phyloP scores from a whole-genome alignment of 2,113 vertebrate genomes.

The Protobothrops flavoviridis region DNA sequence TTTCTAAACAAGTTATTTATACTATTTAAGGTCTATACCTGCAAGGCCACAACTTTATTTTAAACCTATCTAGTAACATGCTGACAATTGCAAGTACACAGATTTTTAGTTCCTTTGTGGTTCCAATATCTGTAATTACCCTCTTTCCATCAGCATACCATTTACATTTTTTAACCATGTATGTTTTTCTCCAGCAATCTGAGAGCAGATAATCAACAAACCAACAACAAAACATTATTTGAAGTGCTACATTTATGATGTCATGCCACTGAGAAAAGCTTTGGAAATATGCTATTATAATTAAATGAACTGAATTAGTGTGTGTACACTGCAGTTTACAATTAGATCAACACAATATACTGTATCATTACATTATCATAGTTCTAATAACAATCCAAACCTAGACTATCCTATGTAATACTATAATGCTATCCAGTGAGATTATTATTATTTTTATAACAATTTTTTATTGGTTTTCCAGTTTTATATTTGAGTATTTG shows the following conservation, averaged over 20 bases:
- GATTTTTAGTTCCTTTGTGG: not conserved
- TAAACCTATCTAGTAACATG: not conserved
- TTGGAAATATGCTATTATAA: slow-evolving; percentile 37
- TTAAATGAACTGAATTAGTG: slow-evolving; percentile 27
- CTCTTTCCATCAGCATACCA: not conserved
- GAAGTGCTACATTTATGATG: not conserved
- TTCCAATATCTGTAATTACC: not conserved
- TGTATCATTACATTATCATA: slow-evolving; percentile 12
- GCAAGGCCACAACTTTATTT: not conserved
- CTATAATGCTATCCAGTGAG: slow-evolving; percentile 32
- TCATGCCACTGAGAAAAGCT: not conserved
- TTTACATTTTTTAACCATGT: not conserved
- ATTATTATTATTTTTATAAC: slow-evolving; percentile 41
- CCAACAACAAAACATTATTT: not conserved
- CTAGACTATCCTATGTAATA: not conserved
- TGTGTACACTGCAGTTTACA: slow-evolving; percentile 19
- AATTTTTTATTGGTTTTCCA: too few species aligned
- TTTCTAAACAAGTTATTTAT: not conserved
- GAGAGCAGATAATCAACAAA: not conserved
- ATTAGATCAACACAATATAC: slow-evolving; percentile 20
- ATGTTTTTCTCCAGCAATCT: not conserved
- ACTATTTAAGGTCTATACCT: not conserved
- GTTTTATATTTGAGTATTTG: too few species aligned
- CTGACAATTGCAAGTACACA: not conserved
- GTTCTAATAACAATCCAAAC: slow-evolving; percentile 10